Evolutionary conservation across 2,797 vertebrate genomes (phyloP), one percentile per base, ranked within the genome.

Genomic region (Steatocranus sp.): DNA sequence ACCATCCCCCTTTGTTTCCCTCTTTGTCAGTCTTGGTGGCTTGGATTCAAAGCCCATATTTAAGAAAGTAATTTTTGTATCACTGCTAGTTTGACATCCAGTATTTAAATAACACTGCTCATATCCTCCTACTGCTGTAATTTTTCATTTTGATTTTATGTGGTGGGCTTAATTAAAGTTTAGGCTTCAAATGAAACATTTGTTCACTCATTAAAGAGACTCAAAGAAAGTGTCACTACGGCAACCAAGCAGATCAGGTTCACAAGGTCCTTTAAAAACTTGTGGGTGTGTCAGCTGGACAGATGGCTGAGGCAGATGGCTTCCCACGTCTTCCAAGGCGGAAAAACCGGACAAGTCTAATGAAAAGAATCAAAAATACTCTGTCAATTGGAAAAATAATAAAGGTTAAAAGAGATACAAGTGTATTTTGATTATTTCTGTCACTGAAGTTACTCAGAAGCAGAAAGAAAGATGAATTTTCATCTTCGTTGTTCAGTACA

Each of bases 231-330:
- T 41, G 10, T 43, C 51, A 34, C 48, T 63, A 17, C 6, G 70
- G 79, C 76, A 80, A 76, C 32, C 51, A 23, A 79, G 38, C 30
- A n/a, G 56, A 38, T 27, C 41, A 25, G 53, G 17, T 36, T 75
- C 32, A 70, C 14, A 1, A 48, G 23, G 68, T 27, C 25, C 41
- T 46, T 14, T 48, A 23, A 76, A 76, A 84, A 23, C 34, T 7
- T 10, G 46, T 74, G 83, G 56, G 41, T 48, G 76, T 76, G 76
- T 85, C 80, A 20, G 70, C 56, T 78, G 79, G 48, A 43, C 70
- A 74, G 70, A 81, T 27, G 7, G 41, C 36, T 2, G 20, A 78
- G 58, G 53, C 77, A 84, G 88, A 78, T 83, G 80, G 81, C 68
- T 58, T 38, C 14, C 74, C 41, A 36, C 53, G 41, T 49, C 78